Base-by-base conservation (phyloP, 2,797 vertebrate genomes). In the Sarcophilus harrisii region DNA sequence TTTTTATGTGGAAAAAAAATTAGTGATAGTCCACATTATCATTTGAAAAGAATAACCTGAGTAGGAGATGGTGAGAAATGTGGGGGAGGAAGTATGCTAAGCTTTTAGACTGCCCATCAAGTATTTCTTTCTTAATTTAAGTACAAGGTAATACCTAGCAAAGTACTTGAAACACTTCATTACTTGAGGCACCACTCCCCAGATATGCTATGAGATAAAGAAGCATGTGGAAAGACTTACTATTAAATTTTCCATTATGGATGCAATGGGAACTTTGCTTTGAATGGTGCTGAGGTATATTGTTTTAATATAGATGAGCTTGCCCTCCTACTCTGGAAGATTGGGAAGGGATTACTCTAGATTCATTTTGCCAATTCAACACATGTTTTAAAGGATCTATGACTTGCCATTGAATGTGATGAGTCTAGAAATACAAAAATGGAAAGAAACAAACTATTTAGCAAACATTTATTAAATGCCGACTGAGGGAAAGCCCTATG, bases 1-100 rank as follows among this genome's bases (percentile, higher is more conserved):
- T 55, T 28, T 93, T 27, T 59, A 93, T 93, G 58, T 32, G 13
- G 24, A 55, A 92, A 95, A 96, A 27, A 95, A 21, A 21, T 73
- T 21, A 92, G 55, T 91, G 90, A 29, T 52, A 91, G 58, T 9
- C 94, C 57, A 91, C 32, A 49, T 57, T 89, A 57, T 28, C 54
- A 94, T 94, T 58, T 66, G 30, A 32, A 95, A 92, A 91, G 55
- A 38, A 93, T 87, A 94, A 60, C n/a, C 30, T 30, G 45, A 18
- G 16, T 24, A 93, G 58, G 54, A 6, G 32, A 81, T 81, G 27
- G 32, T 45, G 38, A 57, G 55, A 92, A 94, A 60, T 0, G 3
- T 58, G n/a, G 54, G 81, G 60, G 38, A 49, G 57, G 90, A 93
- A 54, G 45, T 49, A 60, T 90, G n/a, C 58, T 16, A 10, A 27